A percentile compares a stretch with the other conserved stretches of the same genome.
phyloP scores from a whole-genome alignment of 2,797 vertebrate species.

The Acrocephalus scirpaceus region DNA sequence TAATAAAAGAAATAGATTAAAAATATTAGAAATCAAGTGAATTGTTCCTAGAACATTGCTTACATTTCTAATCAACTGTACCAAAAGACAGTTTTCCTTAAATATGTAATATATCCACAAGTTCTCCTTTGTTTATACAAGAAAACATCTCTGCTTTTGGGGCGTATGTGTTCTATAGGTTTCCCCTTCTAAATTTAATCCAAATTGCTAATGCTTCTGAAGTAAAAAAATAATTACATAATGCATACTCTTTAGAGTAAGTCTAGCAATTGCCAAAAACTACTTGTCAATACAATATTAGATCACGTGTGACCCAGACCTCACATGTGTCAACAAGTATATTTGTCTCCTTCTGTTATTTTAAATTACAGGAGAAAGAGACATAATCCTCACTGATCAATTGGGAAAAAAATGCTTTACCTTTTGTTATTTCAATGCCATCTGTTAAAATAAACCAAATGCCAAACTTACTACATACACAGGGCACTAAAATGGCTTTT shows the following conservation, averaged over 20 bases:
- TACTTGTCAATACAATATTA: constrained; percentile 66
- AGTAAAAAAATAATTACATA: constrained; percentile 60
- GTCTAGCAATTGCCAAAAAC: constrained; percentile 68
- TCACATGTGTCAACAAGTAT: constrained; percentile 47
- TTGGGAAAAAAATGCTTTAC: constrained; percentile 69
- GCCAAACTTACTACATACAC: constrained; percentile 57
- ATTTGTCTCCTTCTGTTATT: constrained; percentile 65
- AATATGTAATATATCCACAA: neutral
- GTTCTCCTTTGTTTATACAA: neutral
- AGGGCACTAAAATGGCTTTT: constrained; percentile 53
- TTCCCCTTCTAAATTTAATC: constrained; percentile 44
- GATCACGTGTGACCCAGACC: constrained; percentile 62
- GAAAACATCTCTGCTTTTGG: neutral
- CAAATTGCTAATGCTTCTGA: constrained; percentile 50
- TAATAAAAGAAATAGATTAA: neutral
- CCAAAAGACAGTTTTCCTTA: neutral
- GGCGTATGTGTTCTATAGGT: neutral
- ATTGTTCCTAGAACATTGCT: neutral
- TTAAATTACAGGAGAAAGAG: constrained; percentile 57
- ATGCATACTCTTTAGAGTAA: constrained; percentile 54
- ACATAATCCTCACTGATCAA: constrained; percentile 65
- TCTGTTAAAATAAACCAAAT: constrained; percentile 74
- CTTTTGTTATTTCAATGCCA: constrained; percentile 75
- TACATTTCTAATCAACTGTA: neutral
- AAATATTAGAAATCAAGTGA: neutral